phyloP scores from a whole-genome alignment of 2,113 vertebrate genomes.

The Leucosticte australis region DNA sequence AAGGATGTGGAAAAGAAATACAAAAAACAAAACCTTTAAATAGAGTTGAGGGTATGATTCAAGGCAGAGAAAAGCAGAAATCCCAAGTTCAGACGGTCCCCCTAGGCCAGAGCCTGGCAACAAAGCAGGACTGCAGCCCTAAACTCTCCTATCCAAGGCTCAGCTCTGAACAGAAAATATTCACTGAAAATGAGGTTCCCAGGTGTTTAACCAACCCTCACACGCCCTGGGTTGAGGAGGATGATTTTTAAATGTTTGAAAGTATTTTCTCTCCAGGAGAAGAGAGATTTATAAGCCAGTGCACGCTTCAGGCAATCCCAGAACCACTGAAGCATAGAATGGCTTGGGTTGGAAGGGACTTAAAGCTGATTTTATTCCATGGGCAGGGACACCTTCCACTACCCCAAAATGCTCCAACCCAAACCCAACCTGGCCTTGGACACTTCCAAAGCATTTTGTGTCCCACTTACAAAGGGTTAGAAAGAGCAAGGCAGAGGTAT shows the following conservation, averaged over 20 bases:
- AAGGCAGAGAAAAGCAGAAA: constrained; percentile 1
- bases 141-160: neutral
- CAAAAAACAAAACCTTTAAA: constrained; percentile 36
- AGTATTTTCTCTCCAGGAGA: neutral
- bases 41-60: constrained; percentile 41
- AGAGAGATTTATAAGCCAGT: neutral
- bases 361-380: neutral
- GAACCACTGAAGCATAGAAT: neutral
- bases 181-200: neutral
- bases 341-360: neutral
- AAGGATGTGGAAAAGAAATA: constrained; percentile 59
- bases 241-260: neutral
- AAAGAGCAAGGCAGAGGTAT: neutral
- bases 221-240: neutral
- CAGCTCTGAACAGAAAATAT: neutral
- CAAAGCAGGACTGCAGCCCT: neutral
- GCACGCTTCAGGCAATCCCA: neutral
- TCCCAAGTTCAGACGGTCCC: neutral
- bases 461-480: neutral
- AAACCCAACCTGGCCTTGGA: neutral
- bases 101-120: neutral
- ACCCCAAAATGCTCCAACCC: neutral
- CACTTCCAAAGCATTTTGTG: neutral
- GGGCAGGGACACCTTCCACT: neutral
- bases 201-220: neutral